A percentile compares a stretch with the other conserved stretches of the same genome.
These are phyloP conservation scores for Graphium colonna DNA, from an alignment of 2,888 invertebrate genomes.

Conservation along the genomic window DNA sequence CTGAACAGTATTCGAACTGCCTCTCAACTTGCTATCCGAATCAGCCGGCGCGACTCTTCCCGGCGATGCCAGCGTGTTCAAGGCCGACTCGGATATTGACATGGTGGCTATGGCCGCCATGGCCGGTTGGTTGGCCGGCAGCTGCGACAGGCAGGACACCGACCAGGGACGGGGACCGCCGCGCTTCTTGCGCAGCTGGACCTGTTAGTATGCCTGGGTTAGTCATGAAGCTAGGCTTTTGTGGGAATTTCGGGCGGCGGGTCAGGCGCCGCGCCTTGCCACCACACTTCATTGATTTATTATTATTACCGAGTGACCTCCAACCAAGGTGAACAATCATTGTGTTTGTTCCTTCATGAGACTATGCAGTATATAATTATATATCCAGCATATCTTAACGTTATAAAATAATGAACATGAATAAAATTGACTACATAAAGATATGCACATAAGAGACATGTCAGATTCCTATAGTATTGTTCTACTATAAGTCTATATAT, in stretches of 20 bases:
- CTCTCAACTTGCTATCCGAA: slow-evolving; percentile 64
- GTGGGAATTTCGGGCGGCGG: no score
- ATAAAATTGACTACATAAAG: no score
- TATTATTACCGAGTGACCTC: no score
- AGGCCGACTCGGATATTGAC: slow-evolving; percentile 93
- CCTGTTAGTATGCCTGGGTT: slow-evolving; percentile 51
- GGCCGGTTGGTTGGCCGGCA: slow-evolving; percentile 72
- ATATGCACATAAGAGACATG: no score
- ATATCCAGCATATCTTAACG: no score
- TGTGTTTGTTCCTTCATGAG: no score
- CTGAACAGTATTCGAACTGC: slow-evolving; percentile 74
- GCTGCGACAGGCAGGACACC: slow-evolving; percentile 90
- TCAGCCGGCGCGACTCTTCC: slow-evolving; percentile 67
- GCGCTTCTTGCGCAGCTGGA: slow-evolving; percentile 83
- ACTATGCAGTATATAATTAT: background rate
- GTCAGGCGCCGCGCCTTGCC: no score
- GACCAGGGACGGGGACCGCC: slow-evolving; percentile 89
- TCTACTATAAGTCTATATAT: no score
- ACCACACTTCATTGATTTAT: no score
- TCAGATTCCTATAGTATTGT: no score
- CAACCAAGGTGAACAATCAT: no score
- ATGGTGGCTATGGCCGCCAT: slow-evolving; percentile 81
- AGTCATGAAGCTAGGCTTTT: background rate
- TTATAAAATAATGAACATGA: no score
- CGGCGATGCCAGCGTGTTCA: slow-evolving; percentile 85